Percentiles rank a stretch among this genome's conserved stretches.
phyloP scores from a whole-genome alignment of 2,888 invertebrate species.

The Tetanocera ferruginea region DNA sequence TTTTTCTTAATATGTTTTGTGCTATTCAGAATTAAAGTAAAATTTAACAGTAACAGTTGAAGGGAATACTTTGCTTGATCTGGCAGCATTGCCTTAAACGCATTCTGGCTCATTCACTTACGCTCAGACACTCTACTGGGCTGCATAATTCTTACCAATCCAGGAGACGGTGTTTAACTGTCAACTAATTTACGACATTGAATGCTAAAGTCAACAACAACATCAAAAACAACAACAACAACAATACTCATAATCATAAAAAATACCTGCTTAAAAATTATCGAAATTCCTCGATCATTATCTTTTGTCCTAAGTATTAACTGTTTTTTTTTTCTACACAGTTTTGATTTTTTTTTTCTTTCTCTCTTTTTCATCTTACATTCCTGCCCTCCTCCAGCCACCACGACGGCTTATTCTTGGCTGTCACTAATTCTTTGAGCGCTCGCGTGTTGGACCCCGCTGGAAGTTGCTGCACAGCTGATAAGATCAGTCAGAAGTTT shows the following conservation, averaged over 20 bases:
- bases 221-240: slow-evolving; percentile 45
- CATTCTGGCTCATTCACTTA: neutral
- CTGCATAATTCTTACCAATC: neutral
- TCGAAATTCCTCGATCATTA: slow-evolving; percentile 64
- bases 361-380: slow-evolving; percentile 12
- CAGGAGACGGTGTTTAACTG: slow-evolving; percentile 43
- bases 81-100: too few species aligned
- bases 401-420: neutral
- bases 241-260: slow-evolving; percentile 28
- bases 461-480: slow-evolving; percentile 11
- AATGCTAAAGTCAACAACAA: slow-evolving; percentile 57
- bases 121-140: neutral
- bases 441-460: neutral
- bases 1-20: too few species aligned
- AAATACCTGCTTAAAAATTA: slow-evolving; percentile 50
- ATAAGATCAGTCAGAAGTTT: slow-evolving; percentile 31
- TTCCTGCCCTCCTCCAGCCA: neutral
- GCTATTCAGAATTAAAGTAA: too few species aligned
- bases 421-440: neutral
- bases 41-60: too few species aligned
- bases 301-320: slow-evolving; percentile 57
- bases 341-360: slow-evolving; percentile 29
- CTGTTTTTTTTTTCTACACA: slow-evolving; percentile 27
- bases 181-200: slow-evolving; percentile 68
- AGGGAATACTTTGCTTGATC: too few species aligned